Evolutionary conservation across 2,113 vertebrate species (phyloP).

Genomic region (Sapajus apella): DNA sequence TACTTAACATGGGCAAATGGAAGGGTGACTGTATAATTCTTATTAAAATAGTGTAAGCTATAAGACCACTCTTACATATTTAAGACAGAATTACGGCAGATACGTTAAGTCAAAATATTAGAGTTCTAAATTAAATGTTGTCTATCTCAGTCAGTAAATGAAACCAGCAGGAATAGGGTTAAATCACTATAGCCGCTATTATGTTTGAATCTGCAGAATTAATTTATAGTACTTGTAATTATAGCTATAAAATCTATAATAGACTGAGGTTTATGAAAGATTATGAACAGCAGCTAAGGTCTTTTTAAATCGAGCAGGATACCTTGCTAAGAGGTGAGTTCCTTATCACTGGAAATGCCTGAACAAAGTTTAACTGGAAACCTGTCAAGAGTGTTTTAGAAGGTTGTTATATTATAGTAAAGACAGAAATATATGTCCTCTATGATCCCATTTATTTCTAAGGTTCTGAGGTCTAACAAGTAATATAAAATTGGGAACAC

Average conservation of each 20-base stretch:
- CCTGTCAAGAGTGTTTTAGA: conserved; percentile 16
- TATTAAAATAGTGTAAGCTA: background rate
- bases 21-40: background rate
- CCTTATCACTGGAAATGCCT: background rate
- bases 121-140: background rate
- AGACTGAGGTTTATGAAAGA: conserved; percentile 12
- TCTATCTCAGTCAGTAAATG: background rate
- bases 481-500: conserved; percentile 7
- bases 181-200: background rate
- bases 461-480: background rate
- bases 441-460: background rate
- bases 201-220: background rate
- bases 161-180: background rate
- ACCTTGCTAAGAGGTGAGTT: background rate
- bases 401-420: background rate
- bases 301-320: background rate
- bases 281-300: background rate
- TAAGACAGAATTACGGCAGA: background rate
- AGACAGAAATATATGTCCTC: background rate
- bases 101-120: background rate
- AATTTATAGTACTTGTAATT: conserved; percentile 53
- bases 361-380: conserved; percentile 46
- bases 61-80: background rate
- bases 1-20: background rate
- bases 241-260: conserved; percentile 28